phyloP scores from a whole-genome alignment of 2,797 vertebrate species.

The Synaphobranchus kaupii region DNA sequence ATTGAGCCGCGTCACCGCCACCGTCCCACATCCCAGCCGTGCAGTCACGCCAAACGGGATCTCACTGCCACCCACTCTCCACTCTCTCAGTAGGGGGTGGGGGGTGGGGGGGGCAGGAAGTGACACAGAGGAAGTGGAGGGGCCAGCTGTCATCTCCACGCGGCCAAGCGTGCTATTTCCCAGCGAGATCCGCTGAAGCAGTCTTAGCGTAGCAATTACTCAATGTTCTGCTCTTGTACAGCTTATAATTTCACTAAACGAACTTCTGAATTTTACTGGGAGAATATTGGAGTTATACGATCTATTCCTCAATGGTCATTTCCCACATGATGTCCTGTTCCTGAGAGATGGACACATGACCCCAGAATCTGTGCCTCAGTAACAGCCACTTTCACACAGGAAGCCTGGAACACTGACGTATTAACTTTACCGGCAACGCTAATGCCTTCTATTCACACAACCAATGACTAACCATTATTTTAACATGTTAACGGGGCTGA shows the following conservation, averaged over 20 bases:
- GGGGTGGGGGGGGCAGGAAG: background rate
- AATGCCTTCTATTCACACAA: too few species aligned
- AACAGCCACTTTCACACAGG: background rate
- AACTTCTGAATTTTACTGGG: background rate
- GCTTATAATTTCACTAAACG: background rate
- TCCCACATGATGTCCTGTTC: background rate
- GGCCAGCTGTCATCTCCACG: slow-evolving; percentile 10
- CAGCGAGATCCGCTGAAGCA: background rate
- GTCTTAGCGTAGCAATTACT: background rate
- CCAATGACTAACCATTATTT: too few species aligned
- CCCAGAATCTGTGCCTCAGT: background rate
- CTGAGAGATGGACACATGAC: background rate
- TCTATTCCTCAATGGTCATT: background rate
- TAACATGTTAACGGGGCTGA: too few species aligned
- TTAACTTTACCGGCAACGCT: too few species aligned
- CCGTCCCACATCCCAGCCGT: background rate
- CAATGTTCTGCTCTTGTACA: background rate
- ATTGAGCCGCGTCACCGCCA: background rate
- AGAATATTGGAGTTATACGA: background rate
- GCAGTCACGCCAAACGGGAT: background rate
- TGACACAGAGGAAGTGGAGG: background rate
- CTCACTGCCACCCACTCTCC: background rate
- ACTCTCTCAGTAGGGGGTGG: background rate
- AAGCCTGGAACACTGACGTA: too few species aligned
- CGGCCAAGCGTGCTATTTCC: background rate